Percentiles rank a stretch among this genome's conserved stretches.
These are phyloP conservation scores for Heliangelus exortis DNA, from an alignment of 2,797 vertebrate genomes.

Conservation along the genomic window DNA sequence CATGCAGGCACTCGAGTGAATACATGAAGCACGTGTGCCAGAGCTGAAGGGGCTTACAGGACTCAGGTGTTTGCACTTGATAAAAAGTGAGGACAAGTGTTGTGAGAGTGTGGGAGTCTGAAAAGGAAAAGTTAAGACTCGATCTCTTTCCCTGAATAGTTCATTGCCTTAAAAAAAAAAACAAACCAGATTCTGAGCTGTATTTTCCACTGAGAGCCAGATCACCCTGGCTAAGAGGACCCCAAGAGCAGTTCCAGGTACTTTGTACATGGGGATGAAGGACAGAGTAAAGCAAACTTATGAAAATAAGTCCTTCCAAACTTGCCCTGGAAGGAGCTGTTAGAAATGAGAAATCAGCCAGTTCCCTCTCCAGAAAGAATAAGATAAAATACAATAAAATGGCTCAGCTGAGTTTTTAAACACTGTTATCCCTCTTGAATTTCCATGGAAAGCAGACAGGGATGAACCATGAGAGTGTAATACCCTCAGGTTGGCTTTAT, in stretches of 20 bases:
- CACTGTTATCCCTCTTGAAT: not conserved
- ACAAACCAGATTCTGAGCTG: not conserved
- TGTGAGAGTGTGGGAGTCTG: not conserved
- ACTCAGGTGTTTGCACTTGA: conserved; percentile 27
- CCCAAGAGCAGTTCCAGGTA: not conserved
- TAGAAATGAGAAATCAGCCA: not conserved
- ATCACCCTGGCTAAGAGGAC: not conserved
- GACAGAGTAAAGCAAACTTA: not conserved
- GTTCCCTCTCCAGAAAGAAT: not conserved
- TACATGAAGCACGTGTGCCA: not conserved
- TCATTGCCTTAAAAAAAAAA: not conserved
- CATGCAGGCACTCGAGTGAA: not conserved
- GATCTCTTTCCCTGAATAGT: not conserved
- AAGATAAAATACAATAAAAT: conserved; percentile 8
- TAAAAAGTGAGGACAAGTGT: conserved; percentile 16
- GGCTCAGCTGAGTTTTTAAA: not conserved
- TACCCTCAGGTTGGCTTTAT: not conserved
- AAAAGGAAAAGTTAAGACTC: not conserved
- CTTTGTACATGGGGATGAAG: rapidly evolving
- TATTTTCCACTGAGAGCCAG: not conserved
- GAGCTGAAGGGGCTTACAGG: not conserved
- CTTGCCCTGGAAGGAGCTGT: not conserved
- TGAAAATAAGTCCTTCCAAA: not conserved
- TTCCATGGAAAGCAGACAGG: not conserved
- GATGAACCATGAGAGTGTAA: not conserved